Base-by-base conservation (phyloP, 2,113 vertebrate species). In the Opisthocomus hoazin region DNA sequence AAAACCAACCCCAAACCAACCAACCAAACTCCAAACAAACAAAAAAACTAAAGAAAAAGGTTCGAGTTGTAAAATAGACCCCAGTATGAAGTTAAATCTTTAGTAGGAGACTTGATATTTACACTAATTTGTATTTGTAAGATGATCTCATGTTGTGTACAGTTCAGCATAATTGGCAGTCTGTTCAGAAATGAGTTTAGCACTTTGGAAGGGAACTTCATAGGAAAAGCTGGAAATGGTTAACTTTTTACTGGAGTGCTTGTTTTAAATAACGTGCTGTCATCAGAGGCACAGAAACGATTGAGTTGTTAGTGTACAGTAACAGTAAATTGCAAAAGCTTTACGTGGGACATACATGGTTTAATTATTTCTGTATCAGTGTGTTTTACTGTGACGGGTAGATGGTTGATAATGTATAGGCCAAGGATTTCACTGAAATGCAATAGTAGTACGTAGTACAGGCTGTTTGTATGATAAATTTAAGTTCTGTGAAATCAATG, bases 141-240 rank as follows among this genome's bases (percentile, higher is more conserved):
- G 45, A 43, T 71, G 54, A 84, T 53, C 16, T 79, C 23, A 8
- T 77, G 60, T 41, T 12, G 3, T 50, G 37, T 74, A 11, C 17
- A 41, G 58, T 60, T 92, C 45, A 86, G 45, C 45, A 6, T 45
- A 80, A 56, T 8, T 45, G 48, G 20, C 58, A 88, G 16, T 57
- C 30, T 88, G 34, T 50, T 88, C n/a, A 66, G 54, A 77, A 83
- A 21, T 36, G 3, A 37, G 12, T 74, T 90, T 57, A 57, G 46
- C n/a, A 37, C 11, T 69, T 26, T 58, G 41, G 13, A 32, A 80
- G 14, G 23, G 32, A 83, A 50, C 32, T 73, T 80, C 32, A 6
- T 74, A 48, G 61, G 83, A 77, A 88, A 53, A 86, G 39, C 24
- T 96, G 66, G 32, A 90, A 95, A 61, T 20, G 5, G 19, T 83